phyloP scores from a whole-genome alignment of 2,113 vertebrate species.

The Myotis lucifugus region DNA sequence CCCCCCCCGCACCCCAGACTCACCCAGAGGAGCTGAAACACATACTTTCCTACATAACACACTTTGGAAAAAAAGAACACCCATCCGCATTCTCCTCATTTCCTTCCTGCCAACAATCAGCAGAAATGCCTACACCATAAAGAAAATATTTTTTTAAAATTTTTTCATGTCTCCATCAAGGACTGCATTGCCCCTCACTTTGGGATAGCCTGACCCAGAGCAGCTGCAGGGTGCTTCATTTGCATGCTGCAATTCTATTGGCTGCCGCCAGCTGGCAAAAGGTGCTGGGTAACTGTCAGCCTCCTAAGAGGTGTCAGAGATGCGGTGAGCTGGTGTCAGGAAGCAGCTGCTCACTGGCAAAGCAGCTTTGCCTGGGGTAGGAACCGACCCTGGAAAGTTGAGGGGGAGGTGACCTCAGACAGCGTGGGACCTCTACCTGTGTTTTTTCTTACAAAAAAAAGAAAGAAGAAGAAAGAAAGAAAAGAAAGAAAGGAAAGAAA shows the following conservation, averaged over 20 bases:
- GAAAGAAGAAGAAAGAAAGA: too few species aligned
- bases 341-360: neutral
- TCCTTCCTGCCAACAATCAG: neutral
- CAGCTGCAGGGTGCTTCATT: neutral
- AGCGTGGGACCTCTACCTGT: neutral
- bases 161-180: neutral
- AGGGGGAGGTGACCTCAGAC: neutral
- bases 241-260: neutral
- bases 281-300: neutral
- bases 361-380: neutral
- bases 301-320: neutral
- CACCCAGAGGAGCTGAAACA: neutral
- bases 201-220: neutral
- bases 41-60: neutral
- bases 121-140: slow-evolving; percentile 4
- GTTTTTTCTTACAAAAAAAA: neutral
- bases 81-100: neutral
- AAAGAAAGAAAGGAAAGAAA: too few species aligned
- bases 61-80: neutral
- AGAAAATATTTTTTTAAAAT: neutral
- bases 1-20: neutral
- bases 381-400: neutral
- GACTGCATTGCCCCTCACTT: neutral
- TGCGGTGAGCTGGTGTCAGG: neutral
- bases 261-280: neutral